Evolutionary conservation across 2,113 vertebrate species (phyloP).

Genomic region (Psilopsiagon aymara): DNA sequence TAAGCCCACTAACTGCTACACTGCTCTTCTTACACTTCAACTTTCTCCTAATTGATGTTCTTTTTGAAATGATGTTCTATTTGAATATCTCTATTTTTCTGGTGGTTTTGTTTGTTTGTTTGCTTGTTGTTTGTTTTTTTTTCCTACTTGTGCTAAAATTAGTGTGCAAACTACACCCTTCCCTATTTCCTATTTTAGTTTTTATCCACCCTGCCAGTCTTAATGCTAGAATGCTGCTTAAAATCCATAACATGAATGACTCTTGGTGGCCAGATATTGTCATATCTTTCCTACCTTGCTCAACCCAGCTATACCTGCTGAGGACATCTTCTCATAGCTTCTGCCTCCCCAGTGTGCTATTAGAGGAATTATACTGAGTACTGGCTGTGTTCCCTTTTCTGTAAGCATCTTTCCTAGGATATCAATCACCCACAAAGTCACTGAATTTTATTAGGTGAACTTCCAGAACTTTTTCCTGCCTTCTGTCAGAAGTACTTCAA

Average conservation of each 20-base stretch:
- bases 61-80: background rate
- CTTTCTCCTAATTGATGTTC: background rate
- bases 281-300: background rate
- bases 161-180: background rate
- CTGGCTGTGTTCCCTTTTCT: background rate
- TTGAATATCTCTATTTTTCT: background rate
- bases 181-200: background rate
- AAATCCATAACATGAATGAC: background rate
- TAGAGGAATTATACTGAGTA: background rate
- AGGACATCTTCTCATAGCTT: background rate
- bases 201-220: background rate
- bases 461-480: background rate
- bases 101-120: too few relatives aligned
- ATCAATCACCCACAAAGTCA: background rate
- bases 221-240: background rate
- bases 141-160: background rate
- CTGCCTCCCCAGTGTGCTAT: background rate
- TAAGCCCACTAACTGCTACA: background rate
- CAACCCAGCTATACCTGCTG: background rate
- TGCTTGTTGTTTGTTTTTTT: background rate
- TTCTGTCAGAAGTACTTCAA: background rate
- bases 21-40: background rate
- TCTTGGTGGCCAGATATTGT: background rate
- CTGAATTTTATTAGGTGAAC: background rate
- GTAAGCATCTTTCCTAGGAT: background rate